Evolutionary conservation across 1,140 invertebrate genomes (phyloP).

Genomic region (Polypedilum vanderplanki): DNA sequence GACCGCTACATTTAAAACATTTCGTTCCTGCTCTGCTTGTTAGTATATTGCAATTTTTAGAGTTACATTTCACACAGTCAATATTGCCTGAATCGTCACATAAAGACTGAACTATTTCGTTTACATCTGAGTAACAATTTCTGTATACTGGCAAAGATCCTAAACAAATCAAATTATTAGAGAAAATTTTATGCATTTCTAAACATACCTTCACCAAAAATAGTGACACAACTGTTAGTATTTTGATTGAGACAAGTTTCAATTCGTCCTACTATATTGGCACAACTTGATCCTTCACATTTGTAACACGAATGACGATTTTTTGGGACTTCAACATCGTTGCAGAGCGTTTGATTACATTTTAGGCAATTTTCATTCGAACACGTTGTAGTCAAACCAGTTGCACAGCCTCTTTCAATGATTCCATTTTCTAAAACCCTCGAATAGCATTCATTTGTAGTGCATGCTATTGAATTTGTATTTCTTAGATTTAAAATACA

Average conservation of each 20-base stretch:
- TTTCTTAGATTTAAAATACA: neutral
- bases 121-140: neutral
- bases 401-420: neutral
- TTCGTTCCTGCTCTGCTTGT: neutral
- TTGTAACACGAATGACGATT: neutral
- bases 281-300: neutral
- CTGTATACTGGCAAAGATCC: neutral
- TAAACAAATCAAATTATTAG: neutral
- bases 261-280: neutral
- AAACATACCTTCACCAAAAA: neutral
- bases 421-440: neutral
- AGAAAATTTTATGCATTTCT: neutral
- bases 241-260: neutral
- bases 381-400: neutral
- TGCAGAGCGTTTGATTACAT: neutral
- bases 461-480: neutral
- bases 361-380: neutral
- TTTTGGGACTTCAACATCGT: neutral
- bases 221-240: neutral
- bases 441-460: neutral
- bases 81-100: neutral
- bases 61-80: neutral
- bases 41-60: neutral
- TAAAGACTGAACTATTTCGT: neutral
- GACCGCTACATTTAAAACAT: neutral